These are phyloP conservation scores for Agonum fuliginosum DNA, from an alignment of 2,888 invertebrate genomes.

Conservation along the genomic window DNA sequence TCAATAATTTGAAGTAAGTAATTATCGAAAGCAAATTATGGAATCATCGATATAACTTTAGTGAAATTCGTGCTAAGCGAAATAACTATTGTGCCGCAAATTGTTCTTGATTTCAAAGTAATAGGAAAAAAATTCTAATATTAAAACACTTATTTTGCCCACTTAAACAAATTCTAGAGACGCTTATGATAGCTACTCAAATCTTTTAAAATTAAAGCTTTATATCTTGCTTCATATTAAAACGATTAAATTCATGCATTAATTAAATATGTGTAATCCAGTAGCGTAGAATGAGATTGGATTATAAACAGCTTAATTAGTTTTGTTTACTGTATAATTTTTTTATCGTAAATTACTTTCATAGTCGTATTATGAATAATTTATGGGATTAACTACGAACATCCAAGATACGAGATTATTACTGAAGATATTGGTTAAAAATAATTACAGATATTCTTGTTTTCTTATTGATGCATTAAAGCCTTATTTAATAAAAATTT, in stretches of 20 bases:
- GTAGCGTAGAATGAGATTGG: conserved; percentile 15
- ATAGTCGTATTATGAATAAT: not conserved
- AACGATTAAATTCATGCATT: not conserved
- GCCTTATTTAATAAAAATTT: not conserved
- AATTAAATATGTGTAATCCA: conserved; percentile 5
- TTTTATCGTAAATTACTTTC: not conserved
- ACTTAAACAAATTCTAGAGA: no score
- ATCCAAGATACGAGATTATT: not conserved
- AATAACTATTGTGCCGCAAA: no score
- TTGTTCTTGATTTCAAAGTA: no score
- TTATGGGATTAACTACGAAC: not conserved
- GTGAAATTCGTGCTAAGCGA: no score
- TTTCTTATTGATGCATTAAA: not conserved
- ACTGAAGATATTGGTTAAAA: not conserved
- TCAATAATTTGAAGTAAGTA: no score
- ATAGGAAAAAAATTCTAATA: no score
- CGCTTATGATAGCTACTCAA: no score
- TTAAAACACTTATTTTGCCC: no score
- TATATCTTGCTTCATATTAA: no score
- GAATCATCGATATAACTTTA: no score
- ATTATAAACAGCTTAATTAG: conserved; percentile 28
- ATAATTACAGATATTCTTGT: not conserved
- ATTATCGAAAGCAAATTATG: no score
- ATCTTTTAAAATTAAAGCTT: conserved; percentile 6
- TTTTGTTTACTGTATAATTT: no score